Base-by-base conservation (phyloP, 2,113 vertebrate genomes). In the Apodemus sylvaticus region DNA sequence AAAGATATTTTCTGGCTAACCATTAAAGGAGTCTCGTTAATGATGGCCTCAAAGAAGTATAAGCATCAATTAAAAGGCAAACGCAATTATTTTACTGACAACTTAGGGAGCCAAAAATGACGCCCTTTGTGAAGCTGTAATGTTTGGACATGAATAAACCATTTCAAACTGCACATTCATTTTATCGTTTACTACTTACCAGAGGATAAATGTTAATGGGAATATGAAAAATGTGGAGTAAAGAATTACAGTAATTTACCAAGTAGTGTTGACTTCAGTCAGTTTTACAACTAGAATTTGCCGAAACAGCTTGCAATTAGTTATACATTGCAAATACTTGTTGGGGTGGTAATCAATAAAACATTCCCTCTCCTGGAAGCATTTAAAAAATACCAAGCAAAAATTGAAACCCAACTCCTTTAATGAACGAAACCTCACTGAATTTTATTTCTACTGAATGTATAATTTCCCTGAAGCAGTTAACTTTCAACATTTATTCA, bases 331-430 rank as follows among this genome's bases (percentile, higher is more conserved):
- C 76, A 96, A 86, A 97, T 89, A 90, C 91, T 79, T 97, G 92
- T 96, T 86, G 93, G 53, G 53, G 96, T 96, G 96, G 88, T 92
- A 97, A 98, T 98, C 97, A 97, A 98, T 97, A 97, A 98, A 97
- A 97, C 89, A 92, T 96, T 95, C 26, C 31, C 96, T 89, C 51
- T 97, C 96, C 73, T 92, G 74, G 93, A 82, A 97, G 91, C 36
- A 92, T 95, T 96, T 98, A 97, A 92, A 73, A 95, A 95, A 64
- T 7, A 88, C 88, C 60, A 70, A 94, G 91, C 39, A 96, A 95
- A 97, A 82, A 87, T 13, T 26, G 42, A 82, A 89, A 86, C 68
- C 0, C 66, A 68, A 1, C 31, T 68, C 66, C 14, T 36, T 68
- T 29, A 66, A 9, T 81, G 82, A 97, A 90, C 22, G 86, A 26